Conservation (phyloP, 2,888 invertebrate genomes). For the Agrilus cyanescens region DNA sequence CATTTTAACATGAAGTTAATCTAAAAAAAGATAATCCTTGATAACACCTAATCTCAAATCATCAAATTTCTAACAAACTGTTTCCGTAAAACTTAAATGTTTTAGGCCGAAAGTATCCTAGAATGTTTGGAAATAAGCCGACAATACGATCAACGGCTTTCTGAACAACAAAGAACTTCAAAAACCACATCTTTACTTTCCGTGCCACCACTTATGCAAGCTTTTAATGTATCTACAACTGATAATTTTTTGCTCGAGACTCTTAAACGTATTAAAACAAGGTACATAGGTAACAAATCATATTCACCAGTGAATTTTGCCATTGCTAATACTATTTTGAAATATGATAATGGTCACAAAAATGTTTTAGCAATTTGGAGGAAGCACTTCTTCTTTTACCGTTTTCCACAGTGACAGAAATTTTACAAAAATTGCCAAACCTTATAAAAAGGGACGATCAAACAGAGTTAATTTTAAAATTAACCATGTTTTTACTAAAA, state of each 20-base stretch:
- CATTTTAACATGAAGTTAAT: neutral
- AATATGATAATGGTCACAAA: neutral
- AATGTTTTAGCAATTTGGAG: conserved; percentile 70
- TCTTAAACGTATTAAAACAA: conserved; percentile 66
- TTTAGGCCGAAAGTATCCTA: conserved; percentile 74
- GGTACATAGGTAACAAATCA: conserved; percentile 46
- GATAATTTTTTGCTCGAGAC: conserved; percentile 75
- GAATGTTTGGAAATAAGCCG: conserved; percentile 77
- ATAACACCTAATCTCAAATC: conserved; percentile 8
- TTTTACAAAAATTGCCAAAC: conserved; percentile 58
- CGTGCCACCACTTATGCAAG: conserved; percentile 72
- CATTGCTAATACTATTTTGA: conserved; percentile 1
- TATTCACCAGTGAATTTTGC: too few relatives aligned
- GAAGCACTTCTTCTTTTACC: conserved; percentile 79
- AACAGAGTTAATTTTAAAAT: conserved; percentile 64
- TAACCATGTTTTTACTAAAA: conserved; percentile 63
- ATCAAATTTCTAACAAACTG: conserved; percentile 18
- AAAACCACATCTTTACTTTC: conserved; percentile 38
- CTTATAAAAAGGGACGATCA: conserved; percentile 58
- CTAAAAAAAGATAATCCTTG: too few relatives aligned
- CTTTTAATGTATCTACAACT: conserved; percentile 57
- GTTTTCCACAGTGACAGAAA: conserved; percentile 65
- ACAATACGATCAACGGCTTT: conserved; percentile 44
- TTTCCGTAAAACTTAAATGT: too few relatives aligned
- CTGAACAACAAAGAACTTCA: conserved; percentile 27